A percentile compares a stretch with the other conserved stretches of the same genome.
Conservation (phyloP, 2,797 vertebrate genomes). For the Typhlichthys eigenmanni region DNA sequence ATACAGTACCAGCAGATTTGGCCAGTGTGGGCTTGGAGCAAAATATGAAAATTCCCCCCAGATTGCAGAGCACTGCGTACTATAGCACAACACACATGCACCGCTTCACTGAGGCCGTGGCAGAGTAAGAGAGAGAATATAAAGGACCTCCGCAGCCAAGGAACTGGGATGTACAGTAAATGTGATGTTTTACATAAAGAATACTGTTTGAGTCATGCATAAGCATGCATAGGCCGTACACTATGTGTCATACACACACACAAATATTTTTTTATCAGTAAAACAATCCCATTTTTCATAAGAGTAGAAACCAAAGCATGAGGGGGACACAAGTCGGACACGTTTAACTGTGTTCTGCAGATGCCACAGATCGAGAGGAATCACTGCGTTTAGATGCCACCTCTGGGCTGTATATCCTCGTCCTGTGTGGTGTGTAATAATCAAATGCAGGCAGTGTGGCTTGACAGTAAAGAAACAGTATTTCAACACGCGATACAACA, state of each 20-base stretch:
- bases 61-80: slow-evolving; percentile 62
- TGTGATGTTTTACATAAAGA: not conserved
- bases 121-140: slow-evolving; percentile 19
- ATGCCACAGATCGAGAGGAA: slow-evolving; percentile 54
- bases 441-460: slow-evolving; percentile 47
- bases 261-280: slow-evolving; percentile 25
- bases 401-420: slow-evolving; percentile 49
- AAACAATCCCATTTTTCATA: slow-evolving; percentile 22
- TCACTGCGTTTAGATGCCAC: slow-evolving; percentile 50
- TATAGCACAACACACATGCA: slow-evolving; percentile 58
- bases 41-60: slow-evolving; percentile 66
- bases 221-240: not conserved
- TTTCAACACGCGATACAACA: slow-evolving; percentile 35
- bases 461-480: slow-evolving; percentile 47
- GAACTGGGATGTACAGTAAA: slow-evolving; percentile 13
- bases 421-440: slow-evolving; percentile 45
- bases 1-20: slow-evolving; percentile 49
- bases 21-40: slow-evolving; percentile 58
- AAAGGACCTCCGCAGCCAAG: slow-evolving; percentile 28
- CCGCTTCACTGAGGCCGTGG: slow-evolving; percentile 43
- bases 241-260: no score
- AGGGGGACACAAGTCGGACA: slow-evolving; percentile 44
- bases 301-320: not conserved
- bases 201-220: no score
- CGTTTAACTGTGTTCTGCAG: slow-evolving; percentile 56